Conservation (phyloP, 2,113 vertebrate species). For the Caloenas nicobarica region DNA sequence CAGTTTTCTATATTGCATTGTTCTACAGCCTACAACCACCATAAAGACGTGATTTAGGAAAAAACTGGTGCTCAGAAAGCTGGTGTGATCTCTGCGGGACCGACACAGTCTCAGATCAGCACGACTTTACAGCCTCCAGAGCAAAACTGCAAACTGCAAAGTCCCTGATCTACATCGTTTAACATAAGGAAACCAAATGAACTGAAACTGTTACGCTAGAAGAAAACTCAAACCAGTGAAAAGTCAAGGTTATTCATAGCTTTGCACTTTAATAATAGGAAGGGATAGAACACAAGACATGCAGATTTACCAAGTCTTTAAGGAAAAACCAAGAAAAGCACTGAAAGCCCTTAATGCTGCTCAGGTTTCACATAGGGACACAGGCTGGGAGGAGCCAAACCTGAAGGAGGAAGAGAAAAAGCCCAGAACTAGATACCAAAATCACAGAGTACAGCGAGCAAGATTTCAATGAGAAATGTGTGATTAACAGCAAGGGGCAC, state of each 20-base stretch:
- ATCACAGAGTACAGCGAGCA: slow-evolving; percentile 74
- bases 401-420: slow-evolving; percentile 94
- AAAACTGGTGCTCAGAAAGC: not conserved
- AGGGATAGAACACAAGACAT: slow-evolving; percentile 80
- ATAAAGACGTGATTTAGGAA: not conserved
- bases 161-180: not conserved
- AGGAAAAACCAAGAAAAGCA: slow-evolving; percentile 99
- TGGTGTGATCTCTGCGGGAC: not conserved
- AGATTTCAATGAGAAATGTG: slow-evolving; percentile 57
- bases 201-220: not conserved
- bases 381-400: slow-evolving; percentile 98
- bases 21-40: not conserved
- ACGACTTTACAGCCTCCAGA: not conserved
- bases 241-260: slow-evolving; percentile 56
- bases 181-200: not conserved
- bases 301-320: slow-evolving; percentile 97
- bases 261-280: slow-evolving; percentile 66
- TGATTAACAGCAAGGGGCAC: slow-evolving; percentile 44
- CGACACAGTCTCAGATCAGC: not conserved
- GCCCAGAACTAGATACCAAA: slow-evolving; percentile 83
- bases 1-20: not conserved
- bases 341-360: slow-evolving; percentile 97
- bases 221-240: slow-evolving; percentile 55
- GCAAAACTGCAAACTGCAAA: not conserved
- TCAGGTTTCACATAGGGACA: slow-evolving; percentile 99